Evolutionary conservation across 2,113 vertebrate genomes (phyloP).

Genomic region (Phalacrocorax brasilianus): DNA sequence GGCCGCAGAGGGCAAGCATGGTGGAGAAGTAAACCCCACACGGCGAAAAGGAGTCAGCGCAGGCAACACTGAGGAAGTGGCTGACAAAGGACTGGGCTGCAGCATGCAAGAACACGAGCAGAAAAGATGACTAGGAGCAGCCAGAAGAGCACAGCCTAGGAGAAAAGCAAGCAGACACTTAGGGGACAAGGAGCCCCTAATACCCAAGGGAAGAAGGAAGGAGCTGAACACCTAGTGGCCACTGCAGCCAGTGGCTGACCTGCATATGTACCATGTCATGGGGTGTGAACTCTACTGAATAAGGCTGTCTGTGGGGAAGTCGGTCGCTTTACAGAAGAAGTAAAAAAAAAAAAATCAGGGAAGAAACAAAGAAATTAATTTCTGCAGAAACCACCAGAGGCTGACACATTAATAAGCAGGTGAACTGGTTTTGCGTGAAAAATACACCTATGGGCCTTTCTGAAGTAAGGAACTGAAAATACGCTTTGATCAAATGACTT

Average conservation of each 20-base stretch:
- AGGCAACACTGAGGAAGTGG: not conserved
- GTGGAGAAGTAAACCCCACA: not conserved
- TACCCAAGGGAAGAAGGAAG: not conserved
- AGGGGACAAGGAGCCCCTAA: not conserved
- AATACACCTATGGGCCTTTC: not conserved
- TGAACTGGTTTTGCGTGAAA: not conserved
- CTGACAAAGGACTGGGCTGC: not conserved
- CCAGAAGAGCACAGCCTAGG: not conserved
- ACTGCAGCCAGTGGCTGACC: rapidly evolving
- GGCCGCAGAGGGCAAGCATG: not conserved
- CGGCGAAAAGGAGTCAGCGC: not conserved
- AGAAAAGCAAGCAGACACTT: not conserved
- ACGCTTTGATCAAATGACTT: not conserved
- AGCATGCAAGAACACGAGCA: rapidly evolving
- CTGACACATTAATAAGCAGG: not conserved
- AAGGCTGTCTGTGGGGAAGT: not conserved
- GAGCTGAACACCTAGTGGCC: not conserved
- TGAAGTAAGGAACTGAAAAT: not conserved
- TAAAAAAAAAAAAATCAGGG: not conserved
- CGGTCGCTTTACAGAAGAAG: not conserved
- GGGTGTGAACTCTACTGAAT: not conserved
- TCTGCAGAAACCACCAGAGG: not conserved
- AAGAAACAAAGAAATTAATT: not conserved
- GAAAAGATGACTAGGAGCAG: not conserved
- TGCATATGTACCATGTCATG: rapidly evolving